phyloP scores from a whole-genome alignment of 2,888 invertebrate genomes.

The Luperina testacea region DNA sequence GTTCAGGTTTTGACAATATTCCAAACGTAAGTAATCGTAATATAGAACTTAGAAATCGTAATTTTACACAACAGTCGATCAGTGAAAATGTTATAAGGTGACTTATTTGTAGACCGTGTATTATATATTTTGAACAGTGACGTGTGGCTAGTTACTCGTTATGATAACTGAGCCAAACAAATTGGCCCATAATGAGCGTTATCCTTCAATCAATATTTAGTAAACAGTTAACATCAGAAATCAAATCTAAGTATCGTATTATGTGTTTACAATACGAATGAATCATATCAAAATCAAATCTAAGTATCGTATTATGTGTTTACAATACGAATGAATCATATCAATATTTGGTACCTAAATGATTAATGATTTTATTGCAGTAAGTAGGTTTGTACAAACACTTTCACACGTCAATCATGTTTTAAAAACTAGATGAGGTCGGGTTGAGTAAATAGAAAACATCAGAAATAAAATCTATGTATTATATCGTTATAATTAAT shows the following conservation, averaged over 20 bases:
- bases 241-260: not conserved
- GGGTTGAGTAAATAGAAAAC: too few relatives aligned
- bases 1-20: not conserved
- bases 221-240: not conserved
- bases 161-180: constrained; percentile 4
- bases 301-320: not conserved
- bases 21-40: not conserved
- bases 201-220: too few relatives aligned
- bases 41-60: too few relatives aligned
- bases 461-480: too few relatives aligned
- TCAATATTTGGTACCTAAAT: too few relatives aligned
- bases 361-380: too few relatives aligned
- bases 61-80: not conserved
- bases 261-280: not conserved
- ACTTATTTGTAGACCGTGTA: not conserved
- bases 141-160: not conserved
- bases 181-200: too few relatives aligned
- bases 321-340: not conserved
- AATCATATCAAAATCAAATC: not conserved
- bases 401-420: too few relatives aligned
- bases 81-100: not conserved
- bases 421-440: too few relatives aligned
- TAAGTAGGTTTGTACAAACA: too few relatives aligned
- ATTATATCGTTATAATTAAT: too few relatives aligned
- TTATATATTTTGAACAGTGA: not conserved